Base-by-base conservation (phyloP, 2,888 invertebrate genomes). In the Pycnomerus fuliginosus region DNA sequence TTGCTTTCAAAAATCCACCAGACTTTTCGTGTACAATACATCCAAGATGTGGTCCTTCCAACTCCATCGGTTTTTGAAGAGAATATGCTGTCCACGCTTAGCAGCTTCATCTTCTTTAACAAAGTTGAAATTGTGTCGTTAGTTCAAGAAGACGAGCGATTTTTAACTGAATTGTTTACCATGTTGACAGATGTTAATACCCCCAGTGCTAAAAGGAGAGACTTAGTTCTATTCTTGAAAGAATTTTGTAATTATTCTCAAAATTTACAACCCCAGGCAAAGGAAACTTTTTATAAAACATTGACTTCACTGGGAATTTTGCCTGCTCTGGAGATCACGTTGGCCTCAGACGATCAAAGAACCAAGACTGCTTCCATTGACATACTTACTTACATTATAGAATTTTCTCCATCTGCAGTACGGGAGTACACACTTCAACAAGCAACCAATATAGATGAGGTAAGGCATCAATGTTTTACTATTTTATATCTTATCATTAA, bases 201-300 rank as follows among this genome's bases (percentile, higher is more conserved):
- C 27, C 82, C 87, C 15, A 85, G 93, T 57, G 72, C 78, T 8
- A 90, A 93, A 69, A 80, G 97, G 64, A 81, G 93, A 65, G 99
- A 99, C 74, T 82, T 97, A 67, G 92, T 97, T 55, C 78, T 96
- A 64, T 99, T 99, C 79, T 80, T 99, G 58, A 98, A 97, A 73
- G 99, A 99, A 74, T 97, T 97, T 76, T 98, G 98, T 77, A 94
- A 93, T 74, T 97, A 97, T 80, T 96, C 98, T 58, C 97, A 98
- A 77, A 96, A 95, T 70, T 78, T 99, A 55, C 99, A 99, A 72
- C 93, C 95, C 11, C 93, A 91, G 69, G 94, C 92, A 60, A 92
- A 97, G 73, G 99, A 99, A 73, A 85, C 87, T 25, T 99, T 99
- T 77, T 98, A 97, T 76, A 97, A 96, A 77, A 91, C 92, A 27